Percentiles rank a stretch among this genome's conserved stretches.
Evolutionary conservation across 2,113 vertebrate genomes (phyloP).

Genomic region (Psephotus haematonotus): DNA sequence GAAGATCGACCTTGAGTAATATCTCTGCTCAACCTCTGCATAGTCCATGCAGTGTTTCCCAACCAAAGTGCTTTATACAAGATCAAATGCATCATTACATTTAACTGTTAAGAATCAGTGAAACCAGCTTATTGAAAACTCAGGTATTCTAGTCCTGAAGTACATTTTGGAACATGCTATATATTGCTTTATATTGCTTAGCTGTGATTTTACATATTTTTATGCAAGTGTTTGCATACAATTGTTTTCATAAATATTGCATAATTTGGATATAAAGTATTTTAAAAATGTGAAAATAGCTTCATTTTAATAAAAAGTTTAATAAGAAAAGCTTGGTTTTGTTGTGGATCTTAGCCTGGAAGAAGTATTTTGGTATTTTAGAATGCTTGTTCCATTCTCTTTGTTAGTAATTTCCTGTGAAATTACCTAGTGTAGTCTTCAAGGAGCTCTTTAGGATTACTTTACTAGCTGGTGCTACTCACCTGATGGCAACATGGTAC

Average conservation of each 20-base stretch:
- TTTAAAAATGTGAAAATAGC: constrained; percentile 74
- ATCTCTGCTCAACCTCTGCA: neutral
- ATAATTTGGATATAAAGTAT: constrained; percentile 70
- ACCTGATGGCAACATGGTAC: neutral
- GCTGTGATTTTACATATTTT: constrained; percentile 66
- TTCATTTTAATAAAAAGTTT: constrained; percentile 75
- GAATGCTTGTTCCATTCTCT: neutral
- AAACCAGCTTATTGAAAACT: constrained; percentile 65
- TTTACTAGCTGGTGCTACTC: neutral
- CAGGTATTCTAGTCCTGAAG: constrained; percentile 69
- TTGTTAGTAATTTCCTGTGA: neutral
- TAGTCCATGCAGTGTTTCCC: constrained; percentile 22
- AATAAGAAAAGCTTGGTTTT: constrained; percentile 23
- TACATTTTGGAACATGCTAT: constrained; percentile 35
- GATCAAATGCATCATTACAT: constrained; percentile 35
- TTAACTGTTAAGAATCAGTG: constrained; percentile 27
- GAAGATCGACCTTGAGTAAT: constrained; percentile 74
- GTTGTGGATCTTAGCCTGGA: neutral
- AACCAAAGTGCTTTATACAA: constrained; percentile 71
- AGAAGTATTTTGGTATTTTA: neutral
- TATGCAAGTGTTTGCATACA: constrained; percentile 56
- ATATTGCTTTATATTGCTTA: constrained; percentile 49
- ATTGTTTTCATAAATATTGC: constrained; percentile 60
- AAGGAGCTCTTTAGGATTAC: neutral
- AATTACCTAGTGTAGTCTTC: neutral